These are phyloP conservation scores for Halcyon leucocephala DNA, from an alignment of 2,797 vertebrate species.

Conservation along the genomic window DNA sequence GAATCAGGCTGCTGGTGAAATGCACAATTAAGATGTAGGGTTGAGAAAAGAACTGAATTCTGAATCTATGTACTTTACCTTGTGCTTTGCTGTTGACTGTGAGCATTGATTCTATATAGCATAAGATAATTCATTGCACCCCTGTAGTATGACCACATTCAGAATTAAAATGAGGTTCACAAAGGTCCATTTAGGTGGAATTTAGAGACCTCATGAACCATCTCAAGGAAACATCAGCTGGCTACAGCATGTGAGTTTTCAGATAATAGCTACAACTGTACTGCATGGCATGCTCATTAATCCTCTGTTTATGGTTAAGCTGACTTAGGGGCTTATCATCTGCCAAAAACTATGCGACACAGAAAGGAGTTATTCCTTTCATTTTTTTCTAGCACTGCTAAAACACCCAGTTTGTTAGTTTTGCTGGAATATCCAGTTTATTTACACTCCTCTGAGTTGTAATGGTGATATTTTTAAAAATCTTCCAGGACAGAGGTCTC, in stretches of 20 bases:
- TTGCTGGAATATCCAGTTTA: neutral
- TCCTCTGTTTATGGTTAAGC: neutral
- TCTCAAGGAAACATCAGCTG: neutral
- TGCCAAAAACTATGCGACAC: neutral
- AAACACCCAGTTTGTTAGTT: rapidly evolving
- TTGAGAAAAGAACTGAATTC: neutral
- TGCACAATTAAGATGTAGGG: neutral
- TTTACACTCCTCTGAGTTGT: neutral
- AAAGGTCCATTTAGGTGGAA: neutral
- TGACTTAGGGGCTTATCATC: neutral
- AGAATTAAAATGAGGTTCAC: neutral
- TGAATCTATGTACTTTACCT: neutral
- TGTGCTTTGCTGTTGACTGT: neutral
- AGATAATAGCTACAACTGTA: neutral
- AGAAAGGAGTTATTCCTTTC: neutral
- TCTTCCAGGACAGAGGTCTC: neutral
- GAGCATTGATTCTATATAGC: neutral
- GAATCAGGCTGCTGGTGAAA: neutral
- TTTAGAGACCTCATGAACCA: neutral
- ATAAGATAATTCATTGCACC: neutral
- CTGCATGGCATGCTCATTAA: neutral
- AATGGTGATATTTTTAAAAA: neutral
- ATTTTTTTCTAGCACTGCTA: neutral
- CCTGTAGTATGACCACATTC: neutral
- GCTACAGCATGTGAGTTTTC: neutral